These are phyloP conservation scores for Agrypnia vestita DNA, from an alignment of 1,140 invertebrate genomes.

Conservation along the genomic window DNA sequence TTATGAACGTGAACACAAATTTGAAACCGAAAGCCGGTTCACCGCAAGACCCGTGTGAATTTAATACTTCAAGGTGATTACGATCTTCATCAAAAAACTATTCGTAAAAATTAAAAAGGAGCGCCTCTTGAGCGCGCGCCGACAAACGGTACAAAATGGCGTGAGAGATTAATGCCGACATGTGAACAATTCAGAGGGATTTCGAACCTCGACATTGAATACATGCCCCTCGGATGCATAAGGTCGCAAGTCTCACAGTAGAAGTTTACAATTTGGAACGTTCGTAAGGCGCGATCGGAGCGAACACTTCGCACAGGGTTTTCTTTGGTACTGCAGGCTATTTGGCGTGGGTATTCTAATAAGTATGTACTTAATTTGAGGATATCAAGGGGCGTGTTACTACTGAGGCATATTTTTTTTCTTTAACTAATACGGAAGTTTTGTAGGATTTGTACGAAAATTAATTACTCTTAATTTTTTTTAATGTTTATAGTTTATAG, in stretches of 20 bases:
- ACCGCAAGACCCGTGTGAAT: too few relatives aligned
- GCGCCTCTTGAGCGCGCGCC: constrained; percentile 22
- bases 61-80: too few relatives aligned
- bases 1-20: too few relatives aligned
- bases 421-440: too few relatives aligned
- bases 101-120: constrained; percentile 29
- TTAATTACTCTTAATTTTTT: too few relatives aligned
- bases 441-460: too few relatives aligned
- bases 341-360: not conserved
- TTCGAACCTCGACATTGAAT: constrained; percentile 37
- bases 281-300: not conserved
- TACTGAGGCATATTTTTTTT: too few relatives aligned
- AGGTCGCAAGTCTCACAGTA: not conserved
- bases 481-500: too few relatives aligned
- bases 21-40: too few relatives aligned
- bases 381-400: too few relatives aligned
- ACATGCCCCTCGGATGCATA: not conserved
- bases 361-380: too few relatives aligned
- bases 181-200: constrained; percentile 48
- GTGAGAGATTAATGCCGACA: constrained; percentile 49
- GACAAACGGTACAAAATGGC: constrained; percentile 50
- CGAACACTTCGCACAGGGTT: constrained; percentile 27
- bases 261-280: not conserved
- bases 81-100: too few relatives aligned
- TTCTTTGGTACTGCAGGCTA: not conserved